A percentile compares a stretch with the other conserved stretches of the same genome.
phyloP scores from a whole-genome alignment of 2,113 vertebrate genomes.

The Hyaena hyaena region DNA sequence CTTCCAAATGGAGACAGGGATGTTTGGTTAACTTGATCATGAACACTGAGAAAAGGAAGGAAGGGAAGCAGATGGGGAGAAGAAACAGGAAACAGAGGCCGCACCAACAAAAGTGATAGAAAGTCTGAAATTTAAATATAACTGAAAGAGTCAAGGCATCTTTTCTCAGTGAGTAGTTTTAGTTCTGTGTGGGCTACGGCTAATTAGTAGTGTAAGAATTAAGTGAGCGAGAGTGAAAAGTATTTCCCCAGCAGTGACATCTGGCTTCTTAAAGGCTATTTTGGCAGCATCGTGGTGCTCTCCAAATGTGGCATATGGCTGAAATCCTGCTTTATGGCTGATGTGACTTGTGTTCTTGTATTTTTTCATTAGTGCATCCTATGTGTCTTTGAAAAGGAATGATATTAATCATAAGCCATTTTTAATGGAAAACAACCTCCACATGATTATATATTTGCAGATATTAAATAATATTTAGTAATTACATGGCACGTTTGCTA shows the following conservation, averaged over 20 bases:
- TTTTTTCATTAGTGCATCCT: neutral
- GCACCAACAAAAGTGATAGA: neutral
- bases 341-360: neutral
- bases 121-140: neutral
- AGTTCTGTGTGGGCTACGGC: neutral
- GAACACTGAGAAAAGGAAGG: too few relatives aligned
- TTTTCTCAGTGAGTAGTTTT: conserved; percentile 13
- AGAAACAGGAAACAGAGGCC: neutral
- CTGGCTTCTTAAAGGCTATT: neutral
- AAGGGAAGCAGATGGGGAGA: neutral
- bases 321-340: neutral
- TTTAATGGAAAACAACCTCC: neutral
- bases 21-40: neutral
- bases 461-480: neutral
- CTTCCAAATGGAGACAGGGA: neutral
- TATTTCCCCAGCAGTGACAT: neutral
- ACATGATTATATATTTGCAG: neutral
- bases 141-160: neutral
- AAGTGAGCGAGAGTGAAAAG: neutral
- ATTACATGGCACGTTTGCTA: neutral
- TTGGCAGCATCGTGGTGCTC: neutral
- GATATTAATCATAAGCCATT: neutral
- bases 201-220: conserved; percentile 33
- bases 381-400: neutral
- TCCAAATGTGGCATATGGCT: conserved; percentile 29